Conservation (phyloP, 1,140 invertebrate species). For the Drosophila kikkawai region DNA sequence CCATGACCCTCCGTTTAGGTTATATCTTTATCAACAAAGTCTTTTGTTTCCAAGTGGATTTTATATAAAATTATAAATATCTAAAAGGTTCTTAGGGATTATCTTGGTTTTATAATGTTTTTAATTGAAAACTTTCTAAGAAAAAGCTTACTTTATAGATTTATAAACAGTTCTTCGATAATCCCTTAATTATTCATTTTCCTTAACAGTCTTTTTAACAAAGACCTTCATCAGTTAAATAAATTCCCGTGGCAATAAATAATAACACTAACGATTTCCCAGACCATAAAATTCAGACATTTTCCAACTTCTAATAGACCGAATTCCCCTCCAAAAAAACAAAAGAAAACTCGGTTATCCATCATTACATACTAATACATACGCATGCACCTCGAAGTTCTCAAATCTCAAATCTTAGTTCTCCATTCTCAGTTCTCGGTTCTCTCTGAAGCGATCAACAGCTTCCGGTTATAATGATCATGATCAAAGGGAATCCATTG, state of each 20-base stretch:
- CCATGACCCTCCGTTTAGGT: too few species aligned
- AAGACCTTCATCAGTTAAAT: background rate
- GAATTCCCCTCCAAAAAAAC: slow-evolving; percentile 2
- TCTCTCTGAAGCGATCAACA: slow-evolving; percentile 26
- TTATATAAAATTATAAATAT: background rate
- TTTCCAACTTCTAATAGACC: slow-evolving; percentile 12
- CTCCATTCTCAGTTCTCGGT: background rate
- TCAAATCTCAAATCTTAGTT: background rate
- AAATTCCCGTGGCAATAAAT: slow-evolving; percentile 16
- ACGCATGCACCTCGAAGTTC: slow-evolving; percentile 1
- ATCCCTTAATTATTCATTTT: background rate
- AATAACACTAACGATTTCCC: slow-evolving; percentile 24
- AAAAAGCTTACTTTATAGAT: background rate
- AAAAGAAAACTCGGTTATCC: slow-evolving; percentile 11
- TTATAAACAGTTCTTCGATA: background rate
- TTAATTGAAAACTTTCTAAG: background rate
- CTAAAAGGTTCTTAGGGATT: background rate
- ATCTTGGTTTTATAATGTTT: background rate
- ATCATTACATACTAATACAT: slow-evolving; percentile 17
- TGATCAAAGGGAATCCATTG: slow-evolving; percentile 39
- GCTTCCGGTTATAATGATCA: slow-evolving; percentile 51
- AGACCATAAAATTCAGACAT: slow-evolving; percentile 27
- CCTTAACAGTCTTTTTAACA: background rate
- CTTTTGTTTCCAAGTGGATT: background rate
- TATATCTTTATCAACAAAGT: background rate